Evolutionary conservation across 2,797 vertebrate genomes (phyloP).

Genomic region (Columba guinea): DNA sequence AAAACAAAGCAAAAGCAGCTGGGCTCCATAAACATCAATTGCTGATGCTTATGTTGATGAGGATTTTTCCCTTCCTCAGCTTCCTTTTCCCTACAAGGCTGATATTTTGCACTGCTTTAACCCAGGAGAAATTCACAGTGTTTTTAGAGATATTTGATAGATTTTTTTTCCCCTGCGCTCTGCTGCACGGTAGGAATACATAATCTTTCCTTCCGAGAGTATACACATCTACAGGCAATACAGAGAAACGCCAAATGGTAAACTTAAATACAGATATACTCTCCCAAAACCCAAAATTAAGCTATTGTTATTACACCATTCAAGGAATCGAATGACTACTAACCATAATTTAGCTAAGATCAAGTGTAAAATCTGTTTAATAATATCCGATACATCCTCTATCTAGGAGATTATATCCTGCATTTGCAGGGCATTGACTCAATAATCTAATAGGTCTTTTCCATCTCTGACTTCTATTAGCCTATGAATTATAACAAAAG

Average conservation of each 20-base stretch:
- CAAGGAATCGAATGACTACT: neutral
- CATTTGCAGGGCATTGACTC: conserved; percentile 66
- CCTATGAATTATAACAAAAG: conserved; percentile 72
- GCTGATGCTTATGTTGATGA: neutral
- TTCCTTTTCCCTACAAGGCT: neutral
- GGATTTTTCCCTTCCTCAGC: neutral
- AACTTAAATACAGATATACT: neutral
- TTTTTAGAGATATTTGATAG: neutral
- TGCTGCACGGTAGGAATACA: neutral
- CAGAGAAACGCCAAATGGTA: neutral
- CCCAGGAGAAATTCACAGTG: neutral
- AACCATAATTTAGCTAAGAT: conserved; percentile 49
- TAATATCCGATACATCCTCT: conserved; percentile 33
- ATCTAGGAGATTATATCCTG: conserved; percentile 54
- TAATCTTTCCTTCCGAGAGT: neutral
- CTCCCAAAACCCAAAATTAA: neutral
- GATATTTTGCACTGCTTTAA: neutral
- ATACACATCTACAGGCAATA: neutral
- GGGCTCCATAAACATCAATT: neutral
- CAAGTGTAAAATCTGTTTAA: conserved; percentile 62
- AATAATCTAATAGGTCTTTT: conserved; percentile 68
- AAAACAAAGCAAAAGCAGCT: neutral
- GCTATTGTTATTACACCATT: neutral
- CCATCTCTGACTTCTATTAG: conserved; percentile 73
- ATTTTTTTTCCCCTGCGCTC: fast-evolving